A percentile compares a stretch with the other conserved stretches of the same genome.
Conservation (phyloP, 2,888 invertebrate genomes). For the Seladonia tumulorum region DNA sequence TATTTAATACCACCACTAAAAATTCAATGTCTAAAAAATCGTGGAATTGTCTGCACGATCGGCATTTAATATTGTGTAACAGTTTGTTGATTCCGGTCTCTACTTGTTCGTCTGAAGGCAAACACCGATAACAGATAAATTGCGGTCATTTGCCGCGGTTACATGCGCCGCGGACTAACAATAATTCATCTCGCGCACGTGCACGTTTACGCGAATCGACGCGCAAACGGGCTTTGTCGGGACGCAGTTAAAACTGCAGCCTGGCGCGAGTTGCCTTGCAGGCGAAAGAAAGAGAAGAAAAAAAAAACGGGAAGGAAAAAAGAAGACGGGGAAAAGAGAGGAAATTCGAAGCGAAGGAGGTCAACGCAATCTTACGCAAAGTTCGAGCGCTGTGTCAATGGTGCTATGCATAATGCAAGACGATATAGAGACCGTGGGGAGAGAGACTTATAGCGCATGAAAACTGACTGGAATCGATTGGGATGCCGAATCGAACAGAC, state of each 20-base stretch:
- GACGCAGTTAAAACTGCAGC: slow-evolving; percentile 28
- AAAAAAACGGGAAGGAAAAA: no score
- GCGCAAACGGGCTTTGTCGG: neutral
- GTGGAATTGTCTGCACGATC: no score
- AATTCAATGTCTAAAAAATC: no score
- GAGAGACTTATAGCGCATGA: slow-evolving; percentile 14
- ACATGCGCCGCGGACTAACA: neutral
- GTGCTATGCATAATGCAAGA: slow-evolving; percentile 1
- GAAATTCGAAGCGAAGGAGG: neutral
- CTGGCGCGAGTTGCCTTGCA: neutral
- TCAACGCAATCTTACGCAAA: slow-evolving; percentile 21
- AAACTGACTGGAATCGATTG: slow-evolving; percentile 41
- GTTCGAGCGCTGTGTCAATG: slow-evolving; percentile 14
- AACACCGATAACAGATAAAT: neutral
- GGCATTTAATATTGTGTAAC: no score
- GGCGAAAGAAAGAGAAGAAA: neutral
- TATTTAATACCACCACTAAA: no score
- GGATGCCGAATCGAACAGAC: neutral
- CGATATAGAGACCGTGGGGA: neutral
- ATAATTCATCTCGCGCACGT: neutral
- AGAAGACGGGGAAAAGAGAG: neutral
- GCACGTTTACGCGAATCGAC: neutral
- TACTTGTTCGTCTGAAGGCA: neutral
- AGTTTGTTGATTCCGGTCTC: no score
- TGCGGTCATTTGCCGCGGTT: neutral